Evolutionary conservation across 2,888 invertebrate genomes (phyloP).

Genomic region (Entomobrya proxima): DNA sequence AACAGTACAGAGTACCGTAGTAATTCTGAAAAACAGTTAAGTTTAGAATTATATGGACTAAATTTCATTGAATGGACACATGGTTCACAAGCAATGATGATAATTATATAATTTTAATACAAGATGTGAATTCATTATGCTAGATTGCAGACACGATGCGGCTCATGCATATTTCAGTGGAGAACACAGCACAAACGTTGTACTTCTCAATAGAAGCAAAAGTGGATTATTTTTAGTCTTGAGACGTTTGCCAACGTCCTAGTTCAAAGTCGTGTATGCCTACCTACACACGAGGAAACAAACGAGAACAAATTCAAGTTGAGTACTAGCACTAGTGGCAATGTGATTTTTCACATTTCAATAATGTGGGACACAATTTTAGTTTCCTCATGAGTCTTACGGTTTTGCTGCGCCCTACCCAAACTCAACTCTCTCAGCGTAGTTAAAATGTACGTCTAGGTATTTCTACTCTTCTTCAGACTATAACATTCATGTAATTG

Average conservation of each 20-base stretch:
- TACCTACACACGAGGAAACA: not conserved
- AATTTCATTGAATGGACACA: conserved; percentile 36
- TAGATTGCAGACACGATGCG: conserved; percentile 25
- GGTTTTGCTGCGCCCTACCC: not conserved
- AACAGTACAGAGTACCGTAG: not conserved
- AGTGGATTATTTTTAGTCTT: conserved; percentile 73
- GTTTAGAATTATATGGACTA: conserved; percentile 23
- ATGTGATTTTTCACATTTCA: conserved; percentile 54
- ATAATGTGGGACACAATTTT: conserved; percentile 42
- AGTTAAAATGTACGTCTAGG: conserved; percentile 47
- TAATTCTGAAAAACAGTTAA: conserved; percentile 20
- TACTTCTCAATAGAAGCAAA: not conserved
- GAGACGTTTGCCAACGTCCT: conserved; percentile 75
- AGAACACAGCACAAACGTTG: not conserved
- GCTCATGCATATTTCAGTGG: conserved; percentile 25
- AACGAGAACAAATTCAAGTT: not conserved
- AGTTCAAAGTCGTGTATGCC: conserved; percentile 63
- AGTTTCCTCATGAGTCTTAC: not conserved
- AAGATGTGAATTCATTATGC: conserved; percentile 20
- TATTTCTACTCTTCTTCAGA: conserved; percentile 41
- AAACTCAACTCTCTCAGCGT: not conserved
- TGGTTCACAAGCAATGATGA: conserved; percentile 6
- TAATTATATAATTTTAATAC: conserved; percentile 27
- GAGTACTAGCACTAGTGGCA: conserved; percentile 12
- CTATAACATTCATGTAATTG: conserved; percentile 49